A percentile compares a stretch with the other conserved stretches of the same genome.
Evolutionary conservation across 2,888 invertebrate species (phyloP).

Genomic region (Lasiommata megera): DNA sequence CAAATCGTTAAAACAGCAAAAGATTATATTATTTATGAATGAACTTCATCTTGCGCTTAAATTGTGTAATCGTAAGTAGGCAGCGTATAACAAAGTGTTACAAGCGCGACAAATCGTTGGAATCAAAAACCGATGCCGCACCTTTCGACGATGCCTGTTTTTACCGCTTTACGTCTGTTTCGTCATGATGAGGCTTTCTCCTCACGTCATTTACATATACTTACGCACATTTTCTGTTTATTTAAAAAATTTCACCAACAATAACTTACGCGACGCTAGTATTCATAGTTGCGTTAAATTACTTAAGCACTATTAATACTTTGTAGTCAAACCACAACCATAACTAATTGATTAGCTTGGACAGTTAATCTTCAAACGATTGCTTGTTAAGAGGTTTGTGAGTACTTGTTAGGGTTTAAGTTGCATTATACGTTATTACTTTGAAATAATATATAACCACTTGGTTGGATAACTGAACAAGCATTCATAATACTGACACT

Average conservation of each 20-base stretch:
- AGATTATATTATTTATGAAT: conserved; percentile 13
- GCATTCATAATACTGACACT: no score
- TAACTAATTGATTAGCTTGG: neutral
- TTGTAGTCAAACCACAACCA: neutral
- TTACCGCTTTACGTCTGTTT: conserved; percentile 60
- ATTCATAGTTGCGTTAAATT: conserved; percentile 2
- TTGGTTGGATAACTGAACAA: no score
- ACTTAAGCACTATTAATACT: neutral
- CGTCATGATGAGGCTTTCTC: conserved; percentile 71
- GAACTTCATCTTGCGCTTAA: conserved; percentile 16
- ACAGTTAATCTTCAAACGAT: neutral
- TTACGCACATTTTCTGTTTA: conserved; percentile 67
- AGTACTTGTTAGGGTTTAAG: neutral
- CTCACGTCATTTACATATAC: conserved; percentile 63
- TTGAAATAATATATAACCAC: no score
- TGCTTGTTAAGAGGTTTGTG: neutral
- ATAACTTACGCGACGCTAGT: conserved; percentile 27
- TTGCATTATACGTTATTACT: neutral
- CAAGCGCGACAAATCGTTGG: conserved; percentile 35
- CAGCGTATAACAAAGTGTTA: conserved; percentile 26
- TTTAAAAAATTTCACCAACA: conserved; percentile 66
- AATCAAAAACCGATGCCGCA: conserved; percentile 42
- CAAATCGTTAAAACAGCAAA: no score
- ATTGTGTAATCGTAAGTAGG: conserved; percentile 27
- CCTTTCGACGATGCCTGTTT: conserved; percentile 50